Evolutionary conservation across 2,113 vertebrate genomes (phyloP).

Genomic region (Cinclus cinclus): DNA sequence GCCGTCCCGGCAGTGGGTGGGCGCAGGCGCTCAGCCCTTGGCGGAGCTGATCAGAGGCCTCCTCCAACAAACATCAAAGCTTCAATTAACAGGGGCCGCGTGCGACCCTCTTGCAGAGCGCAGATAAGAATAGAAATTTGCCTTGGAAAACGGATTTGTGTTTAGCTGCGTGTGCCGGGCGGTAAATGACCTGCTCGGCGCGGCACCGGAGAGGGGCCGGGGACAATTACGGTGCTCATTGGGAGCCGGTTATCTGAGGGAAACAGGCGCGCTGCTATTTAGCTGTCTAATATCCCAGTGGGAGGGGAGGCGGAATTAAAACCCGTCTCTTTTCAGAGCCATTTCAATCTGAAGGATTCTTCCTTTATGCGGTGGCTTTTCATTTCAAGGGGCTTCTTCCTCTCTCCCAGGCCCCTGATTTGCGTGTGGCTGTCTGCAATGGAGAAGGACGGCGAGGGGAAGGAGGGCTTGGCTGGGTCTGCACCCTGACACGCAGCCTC

Average conservation of each 20-base stretch:
- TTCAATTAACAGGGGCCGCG: constrained; percentile 75
- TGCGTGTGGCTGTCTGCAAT: neutral
- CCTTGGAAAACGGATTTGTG: constrained; percentile 78
- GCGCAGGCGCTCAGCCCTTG: constrained; percentile 10
- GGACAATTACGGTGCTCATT: constrained; percentile 75
- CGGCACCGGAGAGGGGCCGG: constrained; percentile 62
- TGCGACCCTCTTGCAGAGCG: constrained; percentile 77
- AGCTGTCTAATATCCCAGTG: constrained; percentile 73
- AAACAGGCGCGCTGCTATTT: constrained; percentile 71
- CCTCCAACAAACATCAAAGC: constrained; percentile 74
- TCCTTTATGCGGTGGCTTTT: neutral
- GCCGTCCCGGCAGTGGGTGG: neutral
- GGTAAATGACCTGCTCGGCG: constrained; percentile 73
- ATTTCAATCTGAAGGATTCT: constrained; percentile 21
- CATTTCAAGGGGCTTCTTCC: neutral
- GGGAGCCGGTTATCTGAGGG: constrained; percentile 78
- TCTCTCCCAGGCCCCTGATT: neutral
- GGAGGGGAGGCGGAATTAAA: constrained; percentile 66
- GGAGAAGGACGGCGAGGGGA: neutral
- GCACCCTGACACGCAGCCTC: neutral
- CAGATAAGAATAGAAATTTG: constrained; percentile 81
- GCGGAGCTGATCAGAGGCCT: constrained; percentile 66
- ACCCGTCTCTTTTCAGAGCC: constrained; percentile 35
- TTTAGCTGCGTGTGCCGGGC: constrained; percentile 70
- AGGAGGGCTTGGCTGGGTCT: neutral